Percentiles rank a stretch among this genome's conserved stretches.
Conservation (phyloP, 2,113 vertebrate species). For the Tetraodon nigroviridis region DNA sequence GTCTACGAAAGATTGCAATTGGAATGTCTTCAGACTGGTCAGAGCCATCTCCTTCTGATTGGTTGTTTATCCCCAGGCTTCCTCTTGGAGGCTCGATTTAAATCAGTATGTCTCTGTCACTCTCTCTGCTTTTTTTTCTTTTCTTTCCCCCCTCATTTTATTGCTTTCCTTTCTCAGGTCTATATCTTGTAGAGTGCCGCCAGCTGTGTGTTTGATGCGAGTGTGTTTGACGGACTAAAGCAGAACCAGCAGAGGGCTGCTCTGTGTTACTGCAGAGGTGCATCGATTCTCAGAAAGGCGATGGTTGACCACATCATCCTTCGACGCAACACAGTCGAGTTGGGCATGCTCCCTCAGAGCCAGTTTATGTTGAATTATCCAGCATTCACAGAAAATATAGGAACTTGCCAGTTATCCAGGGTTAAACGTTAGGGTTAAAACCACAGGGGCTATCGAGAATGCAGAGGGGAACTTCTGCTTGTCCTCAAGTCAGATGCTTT, state of each 20-base stretch:
- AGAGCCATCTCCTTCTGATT: constrained; percentile 48
- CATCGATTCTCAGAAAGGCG: constrained; percentile 2
- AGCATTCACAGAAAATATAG: neutral
- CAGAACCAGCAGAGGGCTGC: constrained; percentile 61
- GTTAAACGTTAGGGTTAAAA: too few species aligned
- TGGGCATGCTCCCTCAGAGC: constrained; percentile 21
- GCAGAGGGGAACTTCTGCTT: too few species aligned
- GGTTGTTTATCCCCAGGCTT: constrained; percentile 54
- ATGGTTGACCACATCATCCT: constrained; percentile 36
- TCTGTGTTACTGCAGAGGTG: constrained; percentile 33
- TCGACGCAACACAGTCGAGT: constrained; percentile 36
- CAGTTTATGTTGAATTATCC: constrained; percentile 6
- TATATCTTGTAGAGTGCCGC: constrained; percentile 36
- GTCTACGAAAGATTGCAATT: constrained; percentile 56
- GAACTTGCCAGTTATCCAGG: neutral
- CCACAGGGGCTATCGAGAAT: too few species aligned
- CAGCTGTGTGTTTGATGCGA: constrained; percentile 58
- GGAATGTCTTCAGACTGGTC: constrained; percentile 62
- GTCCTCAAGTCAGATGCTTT: too few species aligned
- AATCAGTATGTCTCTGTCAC: constrained; percentile 40
- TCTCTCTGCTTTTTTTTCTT: constrained; percentile 19
- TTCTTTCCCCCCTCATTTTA: constrained; percentile 14
- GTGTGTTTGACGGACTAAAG: constrained; percentile 60
- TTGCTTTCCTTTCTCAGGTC: constrained; percentile 32
- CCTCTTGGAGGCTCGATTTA: constrained; percentile 50